Conservation (phyloP, 2,113 vertebrate genomes). For the Anseranas semipalmata region DNA sequence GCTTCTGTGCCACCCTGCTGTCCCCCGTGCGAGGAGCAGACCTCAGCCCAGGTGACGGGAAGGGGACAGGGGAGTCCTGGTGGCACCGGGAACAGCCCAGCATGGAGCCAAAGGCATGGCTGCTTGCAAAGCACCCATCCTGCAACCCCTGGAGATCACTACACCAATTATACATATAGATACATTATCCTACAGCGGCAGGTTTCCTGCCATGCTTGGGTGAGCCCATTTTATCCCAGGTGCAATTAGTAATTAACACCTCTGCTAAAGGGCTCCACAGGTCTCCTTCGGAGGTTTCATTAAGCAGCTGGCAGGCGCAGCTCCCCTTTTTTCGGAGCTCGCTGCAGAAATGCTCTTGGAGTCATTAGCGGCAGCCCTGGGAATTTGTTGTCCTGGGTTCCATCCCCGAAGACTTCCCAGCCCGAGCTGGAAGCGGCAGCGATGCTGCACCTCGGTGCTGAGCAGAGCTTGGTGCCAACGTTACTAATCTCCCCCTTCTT, state of each 20-base stretch:
- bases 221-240: not conserved
- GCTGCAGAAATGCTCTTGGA: not conserved
- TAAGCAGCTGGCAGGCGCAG: not conserved
- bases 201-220: not conserved
- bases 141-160: not conserved
- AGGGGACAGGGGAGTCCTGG: not conserved
- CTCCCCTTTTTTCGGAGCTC: not conserved
- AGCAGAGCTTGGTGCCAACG: not conserved
- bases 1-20: not conserved
- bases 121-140: not conserved
- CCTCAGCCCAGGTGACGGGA: not conserved
- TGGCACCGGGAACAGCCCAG: not conserved
- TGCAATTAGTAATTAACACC: not conserved
- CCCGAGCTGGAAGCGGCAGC: not conserved
- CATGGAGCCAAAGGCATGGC: not conserved
- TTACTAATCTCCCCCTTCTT: not conserved
- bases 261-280: not conserved
- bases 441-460: not conserved
- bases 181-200: not conserved
- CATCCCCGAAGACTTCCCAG: not conserved
- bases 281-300: not conserved
- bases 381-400: not conserved
- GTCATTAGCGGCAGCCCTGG: not conserved
- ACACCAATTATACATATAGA: not conserved
- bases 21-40: not conserved